These are phyloP conservation scores for Pogonocherus hispidulus DNA, from an alignment of 2,888 invertebrate species.

Conservation along the genomic window DNA sequence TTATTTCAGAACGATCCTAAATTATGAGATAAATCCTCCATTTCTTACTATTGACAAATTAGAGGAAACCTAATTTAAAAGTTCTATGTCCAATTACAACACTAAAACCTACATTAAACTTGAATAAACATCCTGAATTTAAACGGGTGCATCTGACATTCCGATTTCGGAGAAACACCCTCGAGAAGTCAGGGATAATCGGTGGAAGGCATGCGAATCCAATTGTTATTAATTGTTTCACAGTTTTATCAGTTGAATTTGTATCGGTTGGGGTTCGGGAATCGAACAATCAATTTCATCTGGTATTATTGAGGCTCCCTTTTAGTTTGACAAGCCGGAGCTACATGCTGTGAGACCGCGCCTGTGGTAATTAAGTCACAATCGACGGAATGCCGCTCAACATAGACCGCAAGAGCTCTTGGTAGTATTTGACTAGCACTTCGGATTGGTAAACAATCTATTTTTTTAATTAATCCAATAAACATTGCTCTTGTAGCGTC, in stretches of 20 bases:
- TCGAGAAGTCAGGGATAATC: conserved; percentile 37
- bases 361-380: conserved; percentile 28
- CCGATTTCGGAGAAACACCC: conserved; percentile 31
- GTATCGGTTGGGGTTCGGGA: conserved; percentile 39
- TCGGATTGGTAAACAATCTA: conserved; percentile 1
- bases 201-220: conserved; percentile 39
- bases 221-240: conserved; percentile 59
- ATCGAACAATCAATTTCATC: conserved; percentile 59
- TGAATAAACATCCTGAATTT: background rate
- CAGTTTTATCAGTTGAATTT: conserved; percentile 52
- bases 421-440: conserved; percentile 7
- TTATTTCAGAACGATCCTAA: too few species aligned
- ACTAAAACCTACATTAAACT: background rate
- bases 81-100: background rate
- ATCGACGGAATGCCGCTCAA: conserved; percentile 15
- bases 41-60: too few species aligned
- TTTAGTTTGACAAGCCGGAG: conserved; percentile 21
- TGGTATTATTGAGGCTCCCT: conserved; percentile 45
- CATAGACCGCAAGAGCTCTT: conserved; percentile 4
- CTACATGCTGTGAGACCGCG: conserved; percentile 24
- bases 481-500: too few species aligned
- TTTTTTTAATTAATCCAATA: too few species aligned
- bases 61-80: too few species aligned
- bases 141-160: conserved; percentile 42
- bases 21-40: too few species aligned